Conservation (phyloP, 2,888 invertebrate genomes). For the Eupsilia transversa region DNA sequence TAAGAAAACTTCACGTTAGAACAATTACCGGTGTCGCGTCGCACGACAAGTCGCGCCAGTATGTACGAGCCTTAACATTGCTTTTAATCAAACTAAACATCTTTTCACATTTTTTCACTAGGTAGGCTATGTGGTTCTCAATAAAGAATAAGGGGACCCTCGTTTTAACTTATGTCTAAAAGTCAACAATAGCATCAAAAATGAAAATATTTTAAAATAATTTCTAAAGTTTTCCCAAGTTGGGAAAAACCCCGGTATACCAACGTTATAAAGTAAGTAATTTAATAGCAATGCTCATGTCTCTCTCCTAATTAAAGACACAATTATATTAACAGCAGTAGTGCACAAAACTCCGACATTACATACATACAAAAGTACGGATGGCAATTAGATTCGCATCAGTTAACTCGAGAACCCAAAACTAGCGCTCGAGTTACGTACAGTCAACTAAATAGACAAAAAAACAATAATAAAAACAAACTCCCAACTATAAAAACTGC, state of each 20-base stretch:
- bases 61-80: no score
- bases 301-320: neutral
- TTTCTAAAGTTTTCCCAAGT: neutral
- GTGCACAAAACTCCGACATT: neutral
- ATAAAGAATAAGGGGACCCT: neutral
- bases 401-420: conserved; percentile 25
- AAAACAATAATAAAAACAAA: no score
- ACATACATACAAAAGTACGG: conserved; percentile 19
- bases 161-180: neutral
- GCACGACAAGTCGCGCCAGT: no score
- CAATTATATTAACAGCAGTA: neutral
- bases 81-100: no score
- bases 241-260: neutral
- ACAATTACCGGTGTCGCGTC: no score
- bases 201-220: neutral
- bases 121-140: neutral
- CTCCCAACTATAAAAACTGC: neutral
- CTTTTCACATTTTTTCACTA: no score
- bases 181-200: neutral
- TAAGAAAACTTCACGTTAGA: no score
- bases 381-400: conserved; percentile 30
- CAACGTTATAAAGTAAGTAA: neutral
- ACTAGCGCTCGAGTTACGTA: conserved; percentile 14
- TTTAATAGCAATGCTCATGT: neutral
- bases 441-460: neutral